phyloP scores from a whole-genome alignment of 2,113 vertebrate genomes.

The Pseudorasbora parva region DNA sequence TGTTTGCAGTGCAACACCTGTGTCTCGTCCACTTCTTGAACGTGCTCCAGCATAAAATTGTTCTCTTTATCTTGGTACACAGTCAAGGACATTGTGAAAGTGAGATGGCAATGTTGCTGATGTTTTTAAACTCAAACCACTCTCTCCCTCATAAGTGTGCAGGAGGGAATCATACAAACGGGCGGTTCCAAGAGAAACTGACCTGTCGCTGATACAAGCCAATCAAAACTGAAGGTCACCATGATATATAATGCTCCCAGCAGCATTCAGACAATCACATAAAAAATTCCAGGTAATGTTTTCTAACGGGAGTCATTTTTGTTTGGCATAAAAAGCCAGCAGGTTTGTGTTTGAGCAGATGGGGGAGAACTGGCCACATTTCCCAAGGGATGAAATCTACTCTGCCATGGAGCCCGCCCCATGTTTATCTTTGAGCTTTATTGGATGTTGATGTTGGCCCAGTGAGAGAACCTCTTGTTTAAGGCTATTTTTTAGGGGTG shows the following conservation, averaged over 20 bases:
- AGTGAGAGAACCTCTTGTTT: slow-evolving; percentile 74
- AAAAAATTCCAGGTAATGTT: slow-evolving; percentile 56
- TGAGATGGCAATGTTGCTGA: slow-evolving; percentile 31
- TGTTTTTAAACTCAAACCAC: slow-evolving; percentile 34
- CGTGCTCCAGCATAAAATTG: slow-evolving; percentile 63
- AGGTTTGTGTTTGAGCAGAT: slow-evolving; percentile 79
- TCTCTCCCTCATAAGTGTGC: slow-evolving; percentile 29
- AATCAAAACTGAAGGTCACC: slow-evolving; percentile 22
- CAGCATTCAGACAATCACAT: slow-evolving; percentile 55
- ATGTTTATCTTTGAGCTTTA: slow-evolving; percentile 80
- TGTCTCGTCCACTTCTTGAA: slow-evolving; percentile 53
- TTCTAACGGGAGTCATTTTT: slow-evolving; percentile 62
- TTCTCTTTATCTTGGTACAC: slow-evolving; percentile 58
- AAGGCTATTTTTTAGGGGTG: slow-evolving; percentile 72
- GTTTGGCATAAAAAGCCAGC: slow-evolving; percentile 70
- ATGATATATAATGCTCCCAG: slow-evolving; percentile 39
- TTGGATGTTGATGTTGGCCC: slow-evolving; percentile 81
- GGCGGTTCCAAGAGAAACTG: slow-evolving; percentile 17
- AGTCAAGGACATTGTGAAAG: slow-evolving; percentile 62
- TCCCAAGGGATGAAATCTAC: slow-evolving; percentile 77
- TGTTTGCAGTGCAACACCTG: slow-evolving; percentile 69
- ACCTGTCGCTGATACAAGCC: slow-evolving; percentile 35
- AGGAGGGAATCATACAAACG: not conserved
- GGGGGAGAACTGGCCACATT: slow-evolving; percentile 73
- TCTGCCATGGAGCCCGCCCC: slow-evolving; percentile 73